Evolutionary conservation across 2,888 invertebrate species (phyloP).

Genomic region (Eupithecia subumbrata): DNA sequence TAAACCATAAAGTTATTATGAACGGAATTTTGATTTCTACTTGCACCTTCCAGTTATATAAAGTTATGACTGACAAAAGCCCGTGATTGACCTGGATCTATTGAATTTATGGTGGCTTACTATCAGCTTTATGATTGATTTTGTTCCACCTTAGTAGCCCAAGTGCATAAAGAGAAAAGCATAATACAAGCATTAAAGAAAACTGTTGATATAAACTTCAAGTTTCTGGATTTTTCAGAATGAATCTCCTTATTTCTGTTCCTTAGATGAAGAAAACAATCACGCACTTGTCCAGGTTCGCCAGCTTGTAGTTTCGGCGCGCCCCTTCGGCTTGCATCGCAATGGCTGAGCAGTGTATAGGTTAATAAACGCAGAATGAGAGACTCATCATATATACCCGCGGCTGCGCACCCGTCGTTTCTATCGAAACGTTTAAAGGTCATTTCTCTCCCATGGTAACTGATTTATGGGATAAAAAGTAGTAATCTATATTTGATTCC

Average conservation of each 20-base stretch:
- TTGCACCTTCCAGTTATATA: constrained; percentile 20
- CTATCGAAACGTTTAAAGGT: too few relatives aligned
- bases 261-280: not conserved
- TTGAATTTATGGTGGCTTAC: not conserved
- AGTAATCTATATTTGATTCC: too few relatives aligned
- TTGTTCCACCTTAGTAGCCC: not conserved
- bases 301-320: too few relatives aligned
- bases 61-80: constrained; percentile 18
- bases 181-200: not conserved
- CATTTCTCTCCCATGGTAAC: too few relatives aligned
- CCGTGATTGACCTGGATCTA: not conserved
- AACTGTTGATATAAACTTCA: not conserved
- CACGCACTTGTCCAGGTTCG: not conserved
- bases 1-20: constrained; percentile 19
- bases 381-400: too few relatives aligned
- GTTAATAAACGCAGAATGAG: too few relatives aligned
- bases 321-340: too few relatives aligned
- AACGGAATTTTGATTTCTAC: constrained; percentile 4
- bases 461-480: too few relatives aligned
- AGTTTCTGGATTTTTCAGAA: not conserved
- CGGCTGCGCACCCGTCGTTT: too few relatives aligned
- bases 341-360: too few relatives aligned
- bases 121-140: not conserved
- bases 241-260: not conserved
- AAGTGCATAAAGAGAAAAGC: not conserved